Percentiles rank a stretch among this genome's conserved stretches.
These are phyloP conservation scores for Hyposmocoma kahamanoa DNA, from an alignment of 1,140 invertebrate species.

Conservation along the genomic window DNA sequence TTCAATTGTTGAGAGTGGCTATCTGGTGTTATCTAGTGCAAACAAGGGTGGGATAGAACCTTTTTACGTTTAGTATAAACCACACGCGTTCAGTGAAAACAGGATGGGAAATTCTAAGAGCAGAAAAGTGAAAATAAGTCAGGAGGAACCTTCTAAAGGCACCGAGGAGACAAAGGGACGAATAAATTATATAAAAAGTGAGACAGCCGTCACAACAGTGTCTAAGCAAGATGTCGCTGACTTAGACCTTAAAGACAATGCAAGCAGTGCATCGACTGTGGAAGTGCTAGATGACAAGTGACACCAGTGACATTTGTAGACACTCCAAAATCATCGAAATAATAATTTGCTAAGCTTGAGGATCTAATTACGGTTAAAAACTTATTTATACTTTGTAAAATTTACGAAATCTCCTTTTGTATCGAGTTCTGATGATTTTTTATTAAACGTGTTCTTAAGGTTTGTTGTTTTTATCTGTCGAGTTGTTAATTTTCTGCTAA, in stretches of 20 bases:
- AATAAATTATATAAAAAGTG: slow-evolving; percentile 51
- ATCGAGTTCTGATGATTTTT: not conserved
- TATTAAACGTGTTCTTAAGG: not conserved
- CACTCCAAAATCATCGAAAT: too few species aligned
- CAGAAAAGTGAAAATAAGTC: slow-evolving; percentile 57
- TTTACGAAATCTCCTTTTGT: not conserved
- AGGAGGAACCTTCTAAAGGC: slow-evolving; percentile 22
- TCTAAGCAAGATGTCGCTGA: slow-evolving; percentile 15
- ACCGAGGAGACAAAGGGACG: slow-evolving; percentile 31
- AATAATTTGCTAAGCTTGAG: too few species aligned
- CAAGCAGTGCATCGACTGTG: slow-evolving; percentile 59
- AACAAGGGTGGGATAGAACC: too few species aligned
- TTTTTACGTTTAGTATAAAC: too few species aligned
- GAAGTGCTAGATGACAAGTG: slow-evolving; percentile 64
- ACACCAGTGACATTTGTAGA: too few species aligned
- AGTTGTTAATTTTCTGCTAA: too few species aligned
- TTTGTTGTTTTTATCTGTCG: not conserved
- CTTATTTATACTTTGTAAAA: too few species aligned
- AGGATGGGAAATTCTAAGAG: slow-evolving; percentile 62
- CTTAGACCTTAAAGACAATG: slow-evolving; percentile 48
- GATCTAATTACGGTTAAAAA: too few species aligned
- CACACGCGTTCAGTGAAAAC: slow-evolving; percentile 30
- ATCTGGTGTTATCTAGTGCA: too few species aligned
- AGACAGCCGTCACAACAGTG: slow-evolving; percentile 26
- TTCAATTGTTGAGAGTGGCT: too few species aligned